Evolutionary conservation across 1,140 invertebrate species (phyloP).

Genomic region (Trichonephila clavata): DNA sequence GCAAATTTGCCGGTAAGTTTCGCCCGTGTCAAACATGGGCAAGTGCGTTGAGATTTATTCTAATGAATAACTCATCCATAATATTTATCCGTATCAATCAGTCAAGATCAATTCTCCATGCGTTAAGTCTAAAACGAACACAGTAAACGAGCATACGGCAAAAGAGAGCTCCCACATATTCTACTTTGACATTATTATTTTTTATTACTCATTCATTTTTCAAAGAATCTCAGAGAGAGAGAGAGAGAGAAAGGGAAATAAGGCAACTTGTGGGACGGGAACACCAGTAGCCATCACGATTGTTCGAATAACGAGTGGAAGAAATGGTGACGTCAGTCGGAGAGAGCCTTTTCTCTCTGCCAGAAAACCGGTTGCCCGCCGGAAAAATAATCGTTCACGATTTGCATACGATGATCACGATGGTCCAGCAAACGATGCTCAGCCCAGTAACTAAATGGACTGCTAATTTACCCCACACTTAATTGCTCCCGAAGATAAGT

Average conservation of each 20-base stretch:
- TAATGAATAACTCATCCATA: too few species aligned
- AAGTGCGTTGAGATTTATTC: too few species aligned
- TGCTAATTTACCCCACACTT: constrained; percentile 45
- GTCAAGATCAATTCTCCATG: too few species aligned
- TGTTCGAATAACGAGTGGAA: constrained; percentile 46
- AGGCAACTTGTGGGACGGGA: neutral
- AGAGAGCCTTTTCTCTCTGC: neutral
- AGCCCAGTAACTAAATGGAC: constrained; percentile 44
- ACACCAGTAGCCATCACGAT: constrained; percentile 58
- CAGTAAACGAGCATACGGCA: too few species aligned
- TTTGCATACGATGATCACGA: constrained; percentile 60
- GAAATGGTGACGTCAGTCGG: constrained; percentile 29
- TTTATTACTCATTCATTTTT: neutral
- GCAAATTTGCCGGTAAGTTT: too few species aligned
- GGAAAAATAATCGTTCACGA: constrained; percentile 14
- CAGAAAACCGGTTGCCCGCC: constrained; percentile 20
- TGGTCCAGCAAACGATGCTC: neutral
- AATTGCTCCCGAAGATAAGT: constrained; percentile 4
- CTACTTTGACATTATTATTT: neutral
- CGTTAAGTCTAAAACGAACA: too few species aligned
- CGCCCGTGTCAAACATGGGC: too few species aligned
- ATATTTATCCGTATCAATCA: too few species aligned
- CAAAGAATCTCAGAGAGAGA: neutral
- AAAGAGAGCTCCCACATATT: neutral
- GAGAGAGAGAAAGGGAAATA: neutral